Evolutionary conservation across 2,113 vertebrate species (phyloP), one percentile per base, ranked within the genome.

Genomic region (Myrmophylax atrothorax): DNA sequence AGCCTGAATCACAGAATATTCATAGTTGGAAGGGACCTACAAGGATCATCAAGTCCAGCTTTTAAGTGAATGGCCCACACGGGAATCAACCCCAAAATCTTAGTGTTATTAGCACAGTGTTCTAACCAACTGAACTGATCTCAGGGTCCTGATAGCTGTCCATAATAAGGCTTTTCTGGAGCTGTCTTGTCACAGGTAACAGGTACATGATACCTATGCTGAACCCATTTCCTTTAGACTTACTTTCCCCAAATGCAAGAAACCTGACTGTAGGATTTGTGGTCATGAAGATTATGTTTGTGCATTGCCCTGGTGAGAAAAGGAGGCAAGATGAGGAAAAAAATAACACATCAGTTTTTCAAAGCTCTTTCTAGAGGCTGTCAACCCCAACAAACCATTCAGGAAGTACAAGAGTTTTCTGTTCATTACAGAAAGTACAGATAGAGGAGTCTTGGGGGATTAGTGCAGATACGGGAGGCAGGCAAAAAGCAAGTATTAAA

Each of bases 191-290:
- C 24, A 40, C 20, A 75, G 26, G 38, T 78, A 67, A 64, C 33
- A 58, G n/a, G 29, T 22, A 46, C 3, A 8, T 1, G 1, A 29
- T 12, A 64, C 2, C 13, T 46, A 6, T 24, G 6, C 23, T 82
- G 4, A 3, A 60, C 24, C 8, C 5, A 7, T 40, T 59, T 52
- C 6, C 14, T 90, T 82, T 37, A 33, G 18, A 59, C 7, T 46
- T 74, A 14, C 6, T 68, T 55, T 60, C 26, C 40, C 6, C 18
- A 78, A 42, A 59, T 17, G 7, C 44, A 68, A 90, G 62, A 93
- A 94, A 47, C 4, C 16, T 38, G 23, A 42, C 33, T 18, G 33
- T 12, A 73, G 14, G 16, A 56, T 52, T 78, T 68, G 26, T 1
- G 1, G 26, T 52, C 68, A 53, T 3, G 4, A 10, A 22, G 44